Evolutionary conservation across 2,113 vertebrate species (phyloP).

Genomic region (Hippoglossus stenolepis): DNA sequence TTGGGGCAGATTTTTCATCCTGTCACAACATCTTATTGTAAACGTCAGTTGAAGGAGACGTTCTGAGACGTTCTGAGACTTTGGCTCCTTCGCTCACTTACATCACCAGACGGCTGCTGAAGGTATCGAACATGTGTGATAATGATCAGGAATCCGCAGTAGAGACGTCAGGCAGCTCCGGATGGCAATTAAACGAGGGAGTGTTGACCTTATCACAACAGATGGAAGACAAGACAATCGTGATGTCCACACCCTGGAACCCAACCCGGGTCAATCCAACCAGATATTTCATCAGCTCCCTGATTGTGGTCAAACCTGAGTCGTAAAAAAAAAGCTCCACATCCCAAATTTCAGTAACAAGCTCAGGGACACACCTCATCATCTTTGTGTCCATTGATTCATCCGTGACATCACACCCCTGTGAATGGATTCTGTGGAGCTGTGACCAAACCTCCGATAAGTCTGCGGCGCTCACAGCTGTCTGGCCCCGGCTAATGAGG

Average conservation of each 20-base stretch:
- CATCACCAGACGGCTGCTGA: no score
- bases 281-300: background rate
- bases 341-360: background rate
- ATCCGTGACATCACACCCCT: background rate
- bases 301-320: background rate
- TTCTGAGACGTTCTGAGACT: no score
- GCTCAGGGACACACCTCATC: background rate
- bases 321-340: background rate
- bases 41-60: no score
- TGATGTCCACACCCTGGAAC: conserved; percentile 5
- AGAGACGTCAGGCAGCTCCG: no score
- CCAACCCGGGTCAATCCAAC: background rate
- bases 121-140: conserved; percentile 45
- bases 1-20: no score
- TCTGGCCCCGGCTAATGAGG: background rate
- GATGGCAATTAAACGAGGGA: background rate
- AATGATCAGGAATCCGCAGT: conserved; percentile 34
- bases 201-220: conserved; percentile 16
- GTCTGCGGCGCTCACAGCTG: background rate
- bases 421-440: no score
- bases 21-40: no score
- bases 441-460: background rate
- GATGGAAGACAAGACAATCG: background rate
- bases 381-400: background rate
- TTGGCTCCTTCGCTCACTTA: no score